These are phyloP conservation scores for Vanessa tameamea DNA, from an alignment of 1,140 invertebrate species.

Conservation along the genomic window DNA sequence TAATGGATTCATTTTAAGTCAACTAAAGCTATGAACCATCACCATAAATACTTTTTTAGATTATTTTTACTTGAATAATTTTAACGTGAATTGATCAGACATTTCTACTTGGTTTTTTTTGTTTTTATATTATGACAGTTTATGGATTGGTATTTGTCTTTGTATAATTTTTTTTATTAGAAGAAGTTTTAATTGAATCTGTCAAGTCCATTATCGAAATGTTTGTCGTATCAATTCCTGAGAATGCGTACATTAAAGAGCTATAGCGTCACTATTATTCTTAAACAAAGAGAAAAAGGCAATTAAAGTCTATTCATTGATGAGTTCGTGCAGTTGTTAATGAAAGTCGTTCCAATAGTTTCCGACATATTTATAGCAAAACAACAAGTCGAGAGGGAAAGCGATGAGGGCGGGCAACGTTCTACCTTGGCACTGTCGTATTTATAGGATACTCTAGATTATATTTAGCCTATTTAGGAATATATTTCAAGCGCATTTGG, in stretches of 20 bases:
- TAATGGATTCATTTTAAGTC: constrained; percentile 36
- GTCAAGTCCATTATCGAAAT: background rate
- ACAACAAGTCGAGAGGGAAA: constrained; percentile 57
- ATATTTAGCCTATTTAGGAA: constrained; percentile 15
- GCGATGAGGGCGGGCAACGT: constrained; percentile 53
- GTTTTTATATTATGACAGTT: background rate
- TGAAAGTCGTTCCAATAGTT: constrained; percentile 35
- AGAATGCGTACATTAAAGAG: too few relatives aligned
- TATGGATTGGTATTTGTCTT: background rate
- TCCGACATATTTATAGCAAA: constrained; percentile 56
- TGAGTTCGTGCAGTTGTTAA: constrained; percentile 18
- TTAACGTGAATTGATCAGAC: background rate
- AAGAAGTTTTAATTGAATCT: constrained; percentile 3
- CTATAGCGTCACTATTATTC: background rate
- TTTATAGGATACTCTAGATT: constrained; percentile 55
- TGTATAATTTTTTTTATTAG: background rate
- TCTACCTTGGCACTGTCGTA: constrained; percentile 72
- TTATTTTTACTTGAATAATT: constrained; percentile 3
- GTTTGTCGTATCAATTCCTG: too few relatives aligned
- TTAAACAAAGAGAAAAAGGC: background rate
- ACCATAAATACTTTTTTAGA: background rate
- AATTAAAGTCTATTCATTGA: constrained; percentile 14
- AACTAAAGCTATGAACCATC: background rate
- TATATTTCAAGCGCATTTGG: background rate
- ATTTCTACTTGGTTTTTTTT: background rate